Evolutionary conservation across 2,797 vertebrate genomes (phyloP).

Genomic region (Serranus cabrilla): DNA sequence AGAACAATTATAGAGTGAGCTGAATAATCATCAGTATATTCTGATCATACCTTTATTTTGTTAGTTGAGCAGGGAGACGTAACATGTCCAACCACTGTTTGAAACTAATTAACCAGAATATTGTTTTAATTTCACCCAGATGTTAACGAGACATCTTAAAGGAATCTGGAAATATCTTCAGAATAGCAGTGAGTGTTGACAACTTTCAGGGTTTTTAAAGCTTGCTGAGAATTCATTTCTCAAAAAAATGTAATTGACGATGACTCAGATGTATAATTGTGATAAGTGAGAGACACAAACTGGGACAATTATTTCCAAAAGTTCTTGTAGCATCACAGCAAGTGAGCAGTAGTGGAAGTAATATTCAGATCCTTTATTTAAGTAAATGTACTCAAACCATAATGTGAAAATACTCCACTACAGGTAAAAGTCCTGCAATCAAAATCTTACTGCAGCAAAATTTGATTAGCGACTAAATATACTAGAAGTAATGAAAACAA

Average conservation of each 20-base stretch:
- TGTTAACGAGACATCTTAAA: background rate
- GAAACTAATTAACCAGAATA: too few species aligned
- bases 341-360: too few species aligned
- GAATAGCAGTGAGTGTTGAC: background rate
- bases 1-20: too few species aligned
- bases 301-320: background rate
- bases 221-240: background rate
- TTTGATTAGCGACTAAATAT: too few species aligned
- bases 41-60: too few species aligned
- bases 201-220: constrained; percentile 5
- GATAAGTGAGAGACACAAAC: background rate
- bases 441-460: too few species aligned
- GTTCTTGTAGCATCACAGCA: background rate
- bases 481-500: too few species aligned
- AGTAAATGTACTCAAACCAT: too few species aligned
- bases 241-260: background rate
- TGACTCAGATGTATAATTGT: background rate
- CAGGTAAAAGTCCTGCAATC: too few species aligned
- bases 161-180: constrained; percentile 19
- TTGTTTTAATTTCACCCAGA: background rate
- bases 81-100: background rate
- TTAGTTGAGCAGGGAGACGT: background rate
- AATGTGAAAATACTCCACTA: too few species aligned
- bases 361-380: too few species aligned
- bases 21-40: too few species aligned